phyloP scores from a whole-genome alignment of 2,113 vertebrate genomes.

The Oenanthe melanoleuca region DNA sequence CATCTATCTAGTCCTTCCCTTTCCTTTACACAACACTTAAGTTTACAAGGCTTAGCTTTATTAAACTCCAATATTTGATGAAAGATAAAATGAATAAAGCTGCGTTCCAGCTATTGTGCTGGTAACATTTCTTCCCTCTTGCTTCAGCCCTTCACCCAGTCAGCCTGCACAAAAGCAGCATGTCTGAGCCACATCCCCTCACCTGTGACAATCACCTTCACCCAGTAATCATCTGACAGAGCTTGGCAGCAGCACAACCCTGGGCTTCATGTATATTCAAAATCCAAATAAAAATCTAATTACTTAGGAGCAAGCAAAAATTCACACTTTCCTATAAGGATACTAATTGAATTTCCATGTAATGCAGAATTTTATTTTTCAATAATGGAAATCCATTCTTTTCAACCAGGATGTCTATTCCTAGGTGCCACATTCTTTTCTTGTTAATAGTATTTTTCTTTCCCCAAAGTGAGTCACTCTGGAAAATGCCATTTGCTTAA shows the following conservation, averaged over 20 bases:
- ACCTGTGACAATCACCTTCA: not conserved
- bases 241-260: not conserved
- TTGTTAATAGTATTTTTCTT: constrained; percentile 66
- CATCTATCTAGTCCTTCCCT: not conserved
- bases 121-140: not conserved
- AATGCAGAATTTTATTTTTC: not conserved
- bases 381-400: constrained; percentile 59
- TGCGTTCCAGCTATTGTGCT: not conserved
- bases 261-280: not conserved
- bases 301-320: not conserved
- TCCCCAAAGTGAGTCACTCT: constrained; percentile 55
- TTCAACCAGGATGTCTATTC: constrained; percentile 51
- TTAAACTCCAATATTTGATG: not conserved
- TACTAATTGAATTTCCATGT: not conserved
- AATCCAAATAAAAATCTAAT: not conserved
- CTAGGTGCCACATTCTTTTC: constrained; percentile 63
- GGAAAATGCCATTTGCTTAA: constrained; percentile 43
- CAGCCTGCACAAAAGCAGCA: not conserved
- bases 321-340: not conserved
- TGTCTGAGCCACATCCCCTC: accelerated
- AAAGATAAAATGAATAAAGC: not conserved
- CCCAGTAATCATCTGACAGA: not conserved
- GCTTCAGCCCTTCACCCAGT: not conserved
- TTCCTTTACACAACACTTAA: accelerated
- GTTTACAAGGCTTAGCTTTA: not conserved